Percentiles rank a stretch among this genome's conserved stretches.
These are phyloP conservation scores for Orcinus orca DNA, from an alignment of 2,113 vertebrate species.

Conservation along the genomic window DNA sequence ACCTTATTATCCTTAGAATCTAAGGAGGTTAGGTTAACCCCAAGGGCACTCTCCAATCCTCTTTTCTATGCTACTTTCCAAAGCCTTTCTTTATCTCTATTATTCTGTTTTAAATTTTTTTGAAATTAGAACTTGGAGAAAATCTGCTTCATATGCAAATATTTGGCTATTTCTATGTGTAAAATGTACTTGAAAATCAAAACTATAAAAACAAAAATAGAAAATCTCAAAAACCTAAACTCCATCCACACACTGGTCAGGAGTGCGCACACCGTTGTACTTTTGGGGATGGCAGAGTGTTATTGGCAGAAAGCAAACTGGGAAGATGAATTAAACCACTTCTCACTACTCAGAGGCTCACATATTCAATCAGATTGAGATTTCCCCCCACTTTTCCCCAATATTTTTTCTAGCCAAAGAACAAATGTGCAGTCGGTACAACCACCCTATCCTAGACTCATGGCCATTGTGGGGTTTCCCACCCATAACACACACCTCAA, in stretches of 20 bases:
- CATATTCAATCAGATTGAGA: background rate
- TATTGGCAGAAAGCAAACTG: background rate
- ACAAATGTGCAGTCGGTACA: background rate
- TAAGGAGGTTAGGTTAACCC: background rate
- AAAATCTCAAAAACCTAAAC: background rate
- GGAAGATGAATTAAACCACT: background rate
- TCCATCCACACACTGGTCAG: background rate
- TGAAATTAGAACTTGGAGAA: slow-evolving; percentile 40
- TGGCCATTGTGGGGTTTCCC: background rate
- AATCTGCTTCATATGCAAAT: slow-evolving; percentile 46
- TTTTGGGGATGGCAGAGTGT: background rate
- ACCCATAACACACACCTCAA: background rate
- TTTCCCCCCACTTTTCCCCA: background rate
- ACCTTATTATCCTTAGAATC: background rate
- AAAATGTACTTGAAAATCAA: slow-evolving; percentile 51
- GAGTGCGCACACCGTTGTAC: background rate
- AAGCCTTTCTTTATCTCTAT: slow-evolving; percentile 26
- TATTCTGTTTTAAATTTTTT: slow-evolving; percentile 34
- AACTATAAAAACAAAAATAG: slow-evolving; percentile 44
- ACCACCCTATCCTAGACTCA: background rate
- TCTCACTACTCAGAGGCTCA: background rate
- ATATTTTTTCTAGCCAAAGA: background rate
- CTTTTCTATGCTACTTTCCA: background rate
- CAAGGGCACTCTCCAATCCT: background rate
- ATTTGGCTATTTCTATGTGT: slow-evolving; percentile 18